Evolutionary conservation across 2,888 invertebrate genomes (phyloP).

Genomic region (Mongoloraphidia duomilia): DNA sequence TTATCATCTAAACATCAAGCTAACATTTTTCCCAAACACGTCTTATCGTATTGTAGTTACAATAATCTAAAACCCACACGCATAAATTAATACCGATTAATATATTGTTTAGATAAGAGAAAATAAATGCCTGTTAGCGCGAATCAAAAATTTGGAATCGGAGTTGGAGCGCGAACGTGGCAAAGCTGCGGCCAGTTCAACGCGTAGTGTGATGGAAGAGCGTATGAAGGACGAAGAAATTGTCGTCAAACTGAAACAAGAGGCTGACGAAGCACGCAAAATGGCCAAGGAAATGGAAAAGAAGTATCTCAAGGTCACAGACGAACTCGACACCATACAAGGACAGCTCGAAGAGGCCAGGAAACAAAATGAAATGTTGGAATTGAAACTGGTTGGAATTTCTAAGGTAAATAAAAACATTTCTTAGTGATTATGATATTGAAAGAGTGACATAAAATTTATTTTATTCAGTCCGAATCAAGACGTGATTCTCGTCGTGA

Average conservation of each 20-base stretch:
- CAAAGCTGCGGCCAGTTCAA: conserved; percentile 15
- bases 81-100: no score
- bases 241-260: conserved; percentile 53
- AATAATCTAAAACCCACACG: no score
- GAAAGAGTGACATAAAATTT: neutral
- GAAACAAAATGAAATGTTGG: conserved; percentile 59
- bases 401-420: conserved; percentile 34
- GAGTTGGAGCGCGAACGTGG: conserved; percentile 61
- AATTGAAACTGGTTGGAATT: conserved; percentile 59
- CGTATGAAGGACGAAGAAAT: conserved; percentile 39
- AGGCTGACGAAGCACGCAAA: conserved; percentile 62
- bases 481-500: conserved; percentile 21
- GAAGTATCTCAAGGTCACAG: conserved; percentile 60
- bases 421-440: neutral
- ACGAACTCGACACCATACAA: conserved; percentile 59
- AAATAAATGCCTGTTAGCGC: conserved; percentile 66
- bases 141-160: conserved; percentile 66
- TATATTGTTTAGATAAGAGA: conserved; percentile 36
- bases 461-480: neutral
- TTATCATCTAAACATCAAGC: no score
- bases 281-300: conserved; percentile 68
- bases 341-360: conserved; percentile 68
- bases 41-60: no score
- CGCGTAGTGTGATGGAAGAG: conserved; percentile 5
- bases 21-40: no score